These are phyloP conservation scores for Notocelia uddmanniana DNA, from an alignment of 2,888 invertebrate species.

Conservation along the genomic window DNA sequence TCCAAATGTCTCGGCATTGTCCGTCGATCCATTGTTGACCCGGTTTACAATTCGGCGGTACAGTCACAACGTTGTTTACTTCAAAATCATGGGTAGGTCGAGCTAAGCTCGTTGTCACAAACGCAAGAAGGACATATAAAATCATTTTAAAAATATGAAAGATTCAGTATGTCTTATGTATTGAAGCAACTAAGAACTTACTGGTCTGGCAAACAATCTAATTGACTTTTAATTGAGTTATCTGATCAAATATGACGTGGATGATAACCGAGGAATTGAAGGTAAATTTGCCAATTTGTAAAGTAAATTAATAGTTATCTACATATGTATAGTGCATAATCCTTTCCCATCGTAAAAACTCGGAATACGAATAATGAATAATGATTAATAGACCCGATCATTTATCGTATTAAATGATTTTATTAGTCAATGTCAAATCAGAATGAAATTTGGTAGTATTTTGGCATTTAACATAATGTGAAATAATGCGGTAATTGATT, in stretches of 20 bases:
- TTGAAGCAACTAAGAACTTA: constrained; percentile 36
- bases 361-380: no score
- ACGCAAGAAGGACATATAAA: constrained; percentile 16
- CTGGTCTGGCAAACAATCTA: constrained; percentile 50
- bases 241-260: constrained; percentile 48
- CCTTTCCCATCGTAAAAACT: no score
- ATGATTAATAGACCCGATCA: no score
- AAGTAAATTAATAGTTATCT: background rate
- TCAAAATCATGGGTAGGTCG: constrained; percentile 38
- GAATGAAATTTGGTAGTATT: no score
- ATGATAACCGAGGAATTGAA: constrained; percentile 34
- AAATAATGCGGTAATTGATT: no score
- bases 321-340: no score
- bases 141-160: constrained; percentile 20
- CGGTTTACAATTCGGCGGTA: constrained; percentile 2
- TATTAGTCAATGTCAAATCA: no score
- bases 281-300: constrained; percentile 1
- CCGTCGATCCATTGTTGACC: constrained; percentile 49
- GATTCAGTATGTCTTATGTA: background rate
- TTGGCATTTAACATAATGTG: no score
- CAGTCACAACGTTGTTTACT: constrained; percentile 37
- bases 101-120: constrained; percentile 23
- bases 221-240: constrained; percentile 60
- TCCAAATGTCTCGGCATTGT: constrained; percentile 49
- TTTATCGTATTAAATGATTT: no score